Evolutionary conservation across 1,140 invertebrate species (phyloP), one percentile per base, ranked within the genome.

Genomic region (Cydia fagiglandana): DNA sequence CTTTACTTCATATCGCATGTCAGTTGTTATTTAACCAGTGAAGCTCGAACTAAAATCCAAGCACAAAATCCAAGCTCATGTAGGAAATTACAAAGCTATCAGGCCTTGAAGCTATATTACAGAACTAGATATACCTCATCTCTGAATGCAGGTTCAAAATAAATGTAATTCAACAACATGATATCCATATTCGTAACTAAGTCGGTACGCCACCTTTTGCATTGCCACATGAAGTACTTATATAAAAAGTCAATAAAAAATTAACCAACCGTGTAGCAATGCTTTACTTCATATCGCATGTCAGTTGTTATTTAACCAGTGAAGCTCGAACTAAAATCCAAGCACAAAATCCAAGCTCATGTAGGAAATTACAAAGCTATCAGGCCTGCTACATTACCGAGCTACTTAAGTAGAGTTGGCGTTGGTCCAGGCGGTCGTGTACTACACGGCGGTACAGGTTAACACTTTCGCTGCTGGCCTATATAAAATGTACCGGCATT

Each of bases 391-490:
- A 50, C 47, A 61, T 61, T 61, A 61, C 56, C 56, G 56, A 61
- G 56, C 56, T 61, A 61, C 20, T 61, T 61, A 61, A 24, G 56
- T n/a, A 3, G 20, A 61, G 17, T 61, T 61, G 56, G 56, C 56
- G 20, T 61, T 61, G 56, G 56, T 61, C 17, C 56, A 61, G 56
- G n/a, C 53, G 53, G 20, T 61, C 56, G 56, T 61, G 56, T 61
- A 17, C 5, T 56, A 56, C 53, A 56, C 15, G 53, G 4, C 15
- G n/a, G 53, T 56, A 56, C 53, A 10, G 56, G 56, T 10, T 61
- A 61, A 24, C 56, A 61, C 56, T 61, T 61, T 61, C 56, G 6
- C 10, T 61, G 17, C 7, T 61, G 56, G 56, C 20, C 20, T 61
- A 61, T 10, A 61, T 61, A 61, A 20, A 24, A 61, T 17, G 53